These are phyloP conservation scores for Corydoras maculifer DNA, from an alignment of 2,113 vertebrate species.

Conservation along the genomic window DNA sequence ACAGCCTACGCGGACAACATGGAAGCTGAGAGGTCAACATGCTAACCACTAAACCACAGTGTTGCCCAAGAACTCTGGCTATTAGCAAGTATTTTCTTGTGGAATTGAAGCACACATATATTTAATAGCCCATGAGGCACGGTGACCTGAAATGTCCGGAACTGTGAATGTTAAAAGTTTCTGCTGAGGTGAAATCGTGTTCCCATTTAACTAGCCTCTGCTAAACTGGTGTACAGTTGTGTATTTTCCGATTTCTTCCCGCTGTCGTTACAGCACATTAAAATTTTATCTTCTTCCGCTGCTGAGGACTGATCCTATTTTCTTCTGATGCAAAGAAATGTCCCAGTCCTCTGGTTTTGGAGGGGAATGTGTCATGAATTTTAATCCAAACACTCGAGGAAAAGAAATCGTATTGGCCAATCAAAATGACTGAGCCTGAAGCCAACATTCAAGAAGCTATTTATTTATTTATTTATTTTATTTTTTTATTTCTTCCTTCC, in stretches of 20 bases:
- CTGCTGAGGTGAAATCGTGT: background rate
- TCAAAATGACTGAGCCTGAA: slow-evolving; percentile 30
- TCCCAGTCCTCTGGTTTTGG: slow-evolving; percentile 16
- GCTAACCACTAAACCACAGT: too few species aligned
- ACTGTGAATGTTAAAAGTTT: too few species aligned
- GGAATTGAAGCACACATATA: too few species aligned
- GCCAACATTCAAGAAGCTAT: slow-evolving; percentile 26
- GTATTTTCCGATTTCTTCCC: background rate
- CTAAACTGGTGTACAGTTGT: background rate
- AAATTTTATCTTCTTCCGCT: slow-evolving; percentile 34
- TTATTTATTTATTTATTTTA: background rate
- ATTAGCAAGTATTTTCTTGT: too few species aligned
- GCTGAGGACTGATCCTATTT: slow-evolving; percentile 25
- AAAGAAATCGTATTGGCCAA: slow-evolving; percentile 33
- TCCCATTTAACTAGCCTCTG: slow-evolving; percentile 4
- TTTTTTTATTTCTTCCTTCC: background rate
- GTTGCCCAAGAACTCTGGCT: too few species aligned
- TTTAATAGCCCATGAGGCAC: too few species aligned
- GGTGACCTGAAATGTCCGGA: too few species aligned
- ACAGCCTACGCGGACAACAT: too few species aligned
- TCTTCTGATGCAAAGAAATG: slow-evolving; percentile 18
- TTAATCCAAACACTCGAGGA: slow-evolving; percentile 29
- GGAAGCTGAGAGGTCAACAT: too few species aligned
- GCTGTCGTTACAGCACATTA: slow-evolving; percentile 23
- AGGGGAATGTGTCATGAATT: slow-evolving; percentile 39